A percentile compares a stretch with the other conserved stretches of the same genome.
phyloP scores from a whole-genome alignment of 2,113 vertebrate genomes.

The Bambusicola thoracicus region DNA sequence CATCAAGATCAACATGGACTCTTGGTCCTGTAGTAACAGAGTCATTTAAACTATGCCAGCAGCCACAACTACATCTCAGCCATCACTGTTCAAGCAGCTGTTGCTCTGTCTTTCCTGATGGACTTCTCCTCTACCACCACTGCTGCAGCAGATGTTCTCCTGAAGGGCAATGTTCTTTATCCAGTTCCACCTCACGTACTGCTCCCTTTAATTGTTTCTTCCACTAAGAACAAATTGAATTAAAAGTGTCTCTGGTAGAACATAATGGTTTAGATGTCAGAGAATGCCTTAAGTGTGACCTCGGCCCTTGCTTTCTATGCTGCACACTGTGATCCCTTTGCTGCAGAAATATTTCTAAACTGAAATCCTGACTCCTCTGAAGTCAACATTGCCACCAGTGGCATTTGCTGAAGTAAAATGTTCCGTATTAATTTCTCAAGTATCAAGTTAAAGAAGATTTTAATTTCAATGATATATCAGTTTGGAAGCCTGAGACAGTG shows the following conservation, averaged over 20 bases:
- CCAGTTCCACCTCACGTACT: constrained; percentile 6
- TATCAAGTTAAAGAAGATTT: neutral
- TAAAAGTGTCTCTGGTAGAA: neutral
- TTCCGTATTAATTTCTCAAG: neutral
- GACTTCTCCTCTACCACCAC: neutral
- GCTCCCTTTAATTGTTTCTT: neutral
- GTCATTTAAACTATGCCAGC: neutral
- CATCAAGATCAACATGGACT: neutral
- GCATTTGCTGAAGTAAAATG: neutral
- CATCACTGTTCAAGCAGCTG: neutral
- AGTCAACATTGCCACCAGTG: neutral
- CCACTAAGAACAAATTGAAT: neutral
- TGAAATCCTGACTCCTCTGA: neutral
- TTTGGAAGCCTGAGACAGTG: accelerated
- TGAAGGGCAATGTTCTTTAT: constrained; percentile 19
- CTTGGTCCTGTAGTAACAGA: accelerated
- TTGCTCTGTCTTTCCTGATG: neutral
- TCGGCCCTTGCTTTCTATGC: neutral
- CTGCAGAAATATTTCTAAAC: neutral
- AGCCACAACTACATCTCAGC: neutral
- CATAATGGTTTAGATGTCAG: neutral
- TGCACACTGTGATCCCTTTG: neutral
- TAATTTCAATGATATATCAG: neutral
- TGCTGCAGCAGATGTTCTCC: neutral
- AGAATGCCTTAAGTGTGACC: neutral